Evolutionary conservation across 2,797 vertebrate species (phyloP), one percentile per base, ranked within the genome.

Genomic region (Melanotaenia pygmaea): DNA sequence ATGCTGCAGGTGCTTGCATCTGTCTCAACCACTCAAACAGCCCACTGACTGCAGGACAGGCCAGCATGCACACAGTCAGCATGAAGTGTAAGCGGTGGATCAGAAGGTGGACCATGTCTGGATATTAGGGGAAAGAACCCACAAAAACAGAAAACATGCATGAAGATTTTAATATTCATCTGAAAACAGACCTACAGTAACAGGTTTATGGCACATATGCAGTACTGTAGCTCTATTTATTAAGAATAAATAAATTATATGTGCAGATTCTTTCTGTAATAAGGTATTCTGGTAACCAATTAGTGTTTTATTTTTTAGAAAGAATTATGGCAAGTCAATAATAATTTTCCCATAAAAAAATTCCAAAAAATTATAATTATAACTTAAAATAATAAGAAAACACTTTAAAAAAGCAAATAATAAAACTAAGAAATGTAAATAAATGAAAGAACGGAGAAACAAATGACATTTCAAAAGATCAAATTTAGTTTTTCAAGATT

Each of bases 11-110:
- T 1, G 76, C 53, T 0, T 79, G 72, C 0, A 59, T 24, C 38
- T 22, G 73, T 74, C 74, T 92, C 83, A 95, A 20, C 95, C 95
- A 95, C 13, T 93, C 93, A 80, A 95, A 95, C 68, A 95, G 83
- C 0, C 90, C 92, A 1, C 57, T 77, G 45, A 76, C 86, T 5
- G 11, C 62, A 6, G 83, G 83, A 69, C 66, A 82, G 56, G 37
- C 59, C 69, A 94, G 70, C 43, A 84, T 3, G 61, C 64, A 64
- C 34, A 91, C 34, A 20, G 90, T 14, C 38, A 90, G 43, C 67
- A 93, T 74, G 37, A 86, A 9, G 22, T 9, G 13, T 26, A 61
- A 50, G 40, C 9, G 45, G 13, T 8, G 64, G 58, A 65, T 32
- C 53, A 32, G 62, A 67, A 51, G 22, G n/a, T 0, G 77, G 9